Base-by-base conservation (phyloP, 2,888 invertebrate species). In the Troides oblongomaculatus region DNA sequence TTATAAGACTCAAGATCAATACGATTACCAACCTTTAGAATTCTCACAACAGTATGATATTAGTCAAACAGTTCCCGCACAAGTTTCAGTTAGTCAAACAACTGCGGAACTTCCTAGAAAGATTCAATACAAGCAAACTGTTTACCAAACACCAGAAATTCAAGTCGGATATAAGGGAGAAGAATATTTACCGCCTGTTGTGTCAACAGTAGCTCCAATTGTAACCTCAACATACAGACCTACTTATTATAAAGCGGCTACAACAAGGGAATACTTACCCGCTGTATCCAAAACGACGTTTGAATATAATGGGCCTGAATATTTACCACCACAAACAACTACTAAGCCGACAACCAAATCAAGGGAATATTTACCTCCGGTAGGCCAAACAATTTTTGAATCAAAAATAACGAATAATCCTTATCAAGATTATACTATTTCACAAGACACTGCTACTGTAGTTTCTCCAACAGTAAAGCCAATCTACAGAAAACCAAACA, bases 171-270 rank as follows among this genome's bases (percentile, higher is more conserved):
- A 90, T 73, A 88, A 87, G 74, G 82, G 84, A 23, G 89, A 90
- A 77, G 90, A 91, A 76, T 92, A 92, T 73, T 78, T 92, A 57
- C 90, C 87, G 30, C 90, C 92, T 56, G 85, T 85, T 0, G 85
- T 83, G 10, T 84, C 86, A 39, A 83, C 85, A 3, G 74, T 68
- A 17, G 66, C 30, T 12, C 74, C 74, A 23, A 23, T 66, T 36
- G 74, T 73, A 74, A 63, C 86, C 84, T 25, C 70, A 81, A 65
- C 81, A 84, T 3, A 81, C 82, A 83, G 78, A 73, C 84, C 89
- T 36, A 77, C 80, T 56, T 87, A 85, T 71, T 83, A 84, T 18
- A 85, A 86, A 30, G 78, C 76, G 0, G 77, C 83, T 3, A 80
- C 84, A 23, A 80, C 81, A n/a, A 76, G 75, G 7, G 78, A 81